Evolutionary conservation across 2,113 vertebrate genomes (phyloP).

Genomic region (Anarhynchus alexandrinus): DNA sequence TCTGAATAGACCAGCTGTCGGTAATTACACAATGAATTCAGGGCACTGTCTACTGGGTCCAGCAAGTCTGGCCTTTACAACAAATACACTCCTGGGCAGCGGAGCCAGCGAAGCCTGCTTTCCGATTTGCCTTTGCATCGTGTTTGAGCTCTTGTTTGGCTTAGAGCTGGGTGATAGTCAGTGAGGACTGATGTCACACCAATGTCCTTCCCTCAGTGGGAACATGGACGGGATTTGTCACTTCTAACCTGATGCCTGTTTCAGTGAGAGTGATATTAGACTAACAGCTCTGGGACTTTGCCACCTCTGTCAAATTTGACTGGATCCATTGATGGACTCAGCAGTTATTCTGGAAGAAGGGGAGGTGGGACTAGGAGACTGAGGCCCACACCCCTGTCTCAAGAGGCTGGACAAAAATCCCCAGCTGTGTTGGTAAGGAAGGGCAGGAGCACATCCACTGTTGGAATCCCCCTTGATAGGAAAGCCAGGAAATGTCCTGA

Average conservation of each 20-base stretch:
- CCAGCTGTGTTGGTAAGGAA: neutral
- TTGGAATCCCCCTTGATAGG: neutral
- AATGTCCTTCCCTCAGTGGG: neutral
- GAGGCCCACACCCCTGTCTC: neutral
- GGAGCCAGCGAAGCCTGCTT: neutral
- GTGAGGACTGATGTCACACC: neutral
- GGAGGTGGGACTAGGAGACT: neutral
- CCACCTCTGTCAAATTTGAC: neutral
- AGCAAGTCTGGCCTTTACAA: conserved; percentile 19
- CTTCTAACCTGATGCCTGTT: neutral
- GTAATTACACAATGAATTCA: conserved; percentile 16
- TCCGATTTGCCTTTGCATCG: neutral
- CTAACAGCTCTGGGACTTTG: neutral
- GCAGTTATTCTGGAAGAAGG: neutral
- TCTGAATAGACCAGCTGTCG: conserved; percentile 19
- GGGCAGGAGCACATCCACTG: neutral
- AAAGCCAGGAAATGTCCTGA: neutral
- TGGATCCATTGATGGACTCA: neutral
- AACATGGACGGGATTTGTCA: neutral
- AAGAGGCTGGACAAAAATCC: neutral
- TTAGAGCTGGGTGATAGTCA: neutral
- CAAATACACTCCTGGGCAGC: neutral
- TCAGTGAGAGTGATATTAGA: neutral
- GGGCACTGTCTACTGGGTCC: neutral
- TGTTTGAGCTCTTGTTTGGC: neutral